Conservation (phyloP, 2,797 vertebrate genomes). For the Gadopsis marmoratus region DNA sequence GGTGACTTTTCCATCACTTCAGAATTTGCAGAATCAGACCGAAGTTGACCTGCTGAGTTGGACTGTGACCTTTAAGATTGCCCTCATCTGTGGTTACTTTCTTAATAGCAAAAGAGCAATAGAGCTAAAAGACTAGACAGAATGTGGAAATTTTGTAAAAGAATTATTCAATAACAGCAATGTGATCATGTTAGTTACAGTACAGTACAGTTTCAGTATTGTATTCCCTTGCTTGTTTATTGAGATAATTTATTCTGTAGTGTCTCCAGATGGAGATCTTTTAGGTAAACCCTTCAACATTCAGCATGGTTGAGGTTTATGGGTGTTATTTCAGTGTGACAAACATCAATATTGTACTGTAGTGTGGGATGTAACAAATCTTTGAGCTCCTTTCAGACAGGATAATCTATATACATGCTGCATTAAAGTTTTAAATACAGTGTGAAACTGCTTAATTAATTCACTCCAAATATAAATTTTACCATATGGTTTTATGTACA, state of each 20-base stretch:
- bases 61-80: background rate
- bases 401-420: background rate
- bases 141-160: background rate
- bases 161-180: background rate
- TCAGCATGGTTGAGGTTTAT: background rate
- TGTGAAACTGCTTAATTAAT: slow-evolving; percentile 5
- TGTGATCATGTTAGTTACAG: background rate
- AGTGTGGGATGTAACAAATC: background rate
- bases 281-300: background rate
- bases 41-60: background rate
- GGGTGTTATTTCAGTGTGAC: background rate
- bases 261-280: background rate
- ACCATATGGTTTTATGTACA: background rate
- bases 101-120: background rate
- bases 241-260: background rate
- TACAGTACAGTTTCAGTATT: background rate
- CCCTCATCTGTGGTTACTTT: background rate
- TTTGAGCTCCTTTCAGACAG: background rate
- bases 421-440: background rate
- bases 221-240: background rate
- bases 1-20: background rate
- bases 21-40: background rate
- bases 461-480: background rate
- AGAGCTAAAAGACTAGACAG: background rate
- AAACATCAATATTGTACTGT: background rate